These are phyloP conservation scores for Beris chalybata DNA, from an alignment of 2,888 invertebrate species.

Conservation along the genomic window DNA sequence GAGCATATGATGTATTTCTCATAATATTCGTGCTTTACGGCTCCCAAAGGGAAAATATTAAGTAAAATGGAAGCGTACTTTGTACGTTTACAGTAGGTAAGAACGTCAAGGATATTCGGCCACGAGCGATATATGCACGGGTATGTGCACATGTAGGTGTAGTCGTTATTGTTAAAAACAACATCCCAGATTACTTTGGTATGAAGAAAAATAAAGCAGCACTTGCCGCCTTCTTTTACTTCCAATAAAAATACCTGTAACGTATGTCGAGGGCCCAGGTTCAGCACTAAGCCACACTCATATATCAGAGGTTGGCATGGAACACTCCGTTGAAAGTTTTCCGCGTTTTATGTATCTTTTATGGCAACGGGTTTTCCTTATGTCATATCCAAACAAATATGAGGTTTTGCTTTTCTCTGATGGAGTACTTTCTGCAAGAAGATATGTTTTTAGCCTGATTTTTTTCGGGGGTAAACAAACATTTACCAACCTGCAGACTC, in stretches of 20 bases:
- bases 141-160: no score
- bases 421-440: background rate
- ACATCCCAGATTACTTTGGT: background rate
- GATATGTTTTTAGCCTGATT: background rate
- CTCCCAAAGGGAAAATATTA: slow-evolving; percentile 28
- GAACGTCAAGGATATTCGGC: no score
- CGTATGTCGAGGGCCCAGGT: background rate
- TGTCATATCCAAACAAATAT: slow-evolving; percentile 20
- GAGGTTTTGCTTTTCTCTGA: background rate
- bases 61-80: slow-evolving; percentile 11
- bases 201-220: background rate
- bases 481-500: no score
- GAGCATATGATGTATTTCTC: slow-evolving; percentile 26
- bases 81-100: no score
- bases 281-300: background rate
- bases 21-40: slow-evolving; percentile 26
- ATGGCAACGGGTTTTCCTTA: slow-evolving; percentile 7
- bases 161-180: background rate
- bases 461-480: no score
- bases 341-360: slow-evolving; percentile 19
- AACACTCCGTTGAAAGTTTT: slow-evolving; percentile 1
- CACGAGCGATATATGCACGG: no score
- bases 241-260: background rate
- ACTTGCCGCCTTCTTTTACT: background rate
- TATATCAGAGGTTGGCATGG: slow-evolving; percentile 1